Base-by-base conservation (phyloP, 2,113 vertebrate species). In the Gallinago media region DNA sequence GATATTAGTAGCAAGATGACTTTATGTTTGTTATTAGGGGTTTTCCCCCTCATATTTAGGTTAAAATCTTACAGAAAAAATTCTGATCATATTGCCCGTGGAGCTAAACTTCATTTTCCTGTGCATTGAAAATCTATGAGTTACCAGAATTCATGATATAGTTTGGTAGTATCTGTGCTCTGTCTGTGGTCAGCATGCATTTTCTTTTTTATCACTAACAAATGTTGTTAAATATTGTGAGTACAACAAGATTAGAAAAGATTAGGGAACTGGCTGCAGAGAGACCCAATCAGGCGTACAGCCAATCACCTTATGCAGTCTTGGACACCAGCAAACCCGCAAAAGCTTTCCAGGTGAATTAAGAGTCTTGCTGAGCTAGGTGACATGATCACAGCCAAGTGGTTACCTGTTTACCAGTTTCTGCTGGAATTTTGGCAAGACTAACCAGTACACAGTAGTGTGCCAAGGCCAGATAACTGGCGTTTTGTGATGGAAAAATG, bases 91-190 rank as follows among this genome's bases (percentile, higher is more conserved):
- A 31, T 19, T 80, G 3, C 4, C 32, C 20, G 12, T 34, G 9
- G 11, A 89, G 6, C 4, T 46, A 81, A 68, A 13, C 15, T 85
- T 82, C 5, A 32, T 70, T 75, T 81, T 54, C 4, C 4, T 89
- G 13, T 62, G 22, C 34, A 62, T 0, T 50, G 56, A 87, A 88
- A 75, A 72, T 66, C 15, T 26, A n/a, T 0, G 0, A 3, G 2
- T 70, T 59, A 16, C 11, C 29, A 36, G n/a, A 47, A 6, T 32
- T 89, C 0, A 0, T 62, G n/a, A 32, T 15, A 54, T 3, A 40
- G 11, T 9, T 11, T 61, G 23, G 8, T 18, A 61, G 3, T 34
- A 71, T 32, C 21, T 70, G 12, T 55, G 11, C 15, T 55, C 4
- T 75, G 31, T 84, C 34, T 55, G 29, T 46, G 23, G 16, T 27